These are phyloP conservation scores for Silurus glanis DNA, from an alignment of 2,113 vertebrate species.

Conservation along the genomic window DNA sequence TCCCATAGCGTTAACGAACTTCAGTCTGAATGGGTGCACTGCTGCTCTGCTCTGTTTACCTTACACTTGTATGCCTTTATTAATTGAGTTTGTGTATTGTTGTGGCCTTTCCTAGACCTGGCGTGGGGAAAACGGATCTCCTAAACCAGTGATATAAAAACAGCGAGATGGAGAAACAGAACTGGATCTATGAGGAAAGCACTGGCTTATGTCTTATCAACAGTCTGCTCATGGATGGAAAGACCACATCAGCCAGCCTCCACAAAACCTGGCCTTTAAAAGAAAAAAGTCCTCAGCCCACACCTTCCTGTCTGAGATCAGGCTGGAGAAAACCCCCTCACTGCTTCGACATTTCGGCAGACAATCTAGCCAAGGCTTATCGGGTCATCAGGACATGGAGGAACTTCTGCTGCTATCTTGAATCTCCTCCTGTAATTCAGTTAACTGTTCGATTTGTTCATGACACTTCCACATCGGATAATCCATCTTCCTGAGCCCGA, in stretches of 20 bases:
- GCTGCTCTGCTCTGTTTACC: background rate
- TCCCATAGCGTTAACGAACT: background rate
- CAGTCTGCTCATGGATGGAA: slow-evolving; percentile 60
- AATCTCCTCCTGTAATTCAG: background rate
- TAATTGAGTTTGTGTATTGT: background rate
- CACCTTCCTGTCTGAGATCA: slow-evolving; percentile 53
- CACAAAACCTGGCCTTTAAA: slow-evolving; percentile 41
- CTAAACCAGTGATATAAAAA: background rate
- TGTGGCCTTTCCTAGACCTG: background rate
- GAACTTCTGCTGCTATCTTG: slow-evolving; percentile 6
- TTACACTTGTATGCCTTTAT: background rate
- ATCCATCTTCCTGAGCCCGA: background rate
- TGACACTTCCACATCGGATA: background rate
- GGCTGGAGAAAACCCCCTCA: slow-evolving; percentile 37
- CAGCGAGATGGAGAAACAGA: background rate
- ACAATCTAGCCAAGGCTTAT: background rate
- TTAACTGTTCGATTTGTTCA: background rate
- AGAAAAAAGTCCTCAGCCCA: slow-evolving; percentile 29
- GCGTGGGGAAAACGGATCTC: background rate
- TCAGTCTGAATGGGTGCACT: background rate
- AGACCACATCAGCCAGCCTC: slow-evolving; percentile 58
- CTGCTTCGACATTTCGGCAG: slow-evolving; percentile 31
- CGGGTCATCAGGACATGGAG: slow-evolving; percentile 9
- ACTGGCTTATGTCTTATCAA: slow-evolving; percentile 33
- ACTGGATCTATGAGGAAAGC: slow-evolving; percentile 3